Percentiles rank a stretch among this genome's conserved stretches.
phyloP scores from a whole-genome alignment of 2,113 vertebrate genomes.

The Dipodomys spectabilis region DNA sequence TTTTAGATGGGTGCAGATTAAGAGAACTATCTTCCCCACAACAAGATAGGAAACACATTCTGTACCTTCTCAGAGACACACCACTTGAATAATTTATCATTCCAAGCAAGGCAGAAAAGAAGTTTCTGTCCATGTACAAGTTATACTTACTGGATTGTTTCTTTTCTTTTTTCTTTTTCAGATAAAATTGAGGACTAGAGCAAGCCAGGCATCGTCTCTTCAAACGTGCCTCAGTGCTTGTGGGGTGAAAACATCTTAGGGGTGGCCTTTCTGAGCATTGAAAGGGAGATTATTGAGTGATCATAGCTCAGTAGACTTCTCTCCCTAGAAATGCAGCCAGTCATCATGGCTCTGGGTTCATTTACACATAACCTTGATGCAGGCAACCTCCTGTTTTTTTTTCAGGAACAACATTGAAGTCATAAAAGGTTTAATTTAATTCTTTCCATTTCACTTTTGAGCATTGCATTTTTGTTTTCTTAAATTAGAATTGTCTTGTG shows the following conservation, averaged over 20 bases:
- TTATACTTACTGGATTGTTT: too few relatives aligned
- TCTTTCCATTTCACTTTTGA: not conserved
- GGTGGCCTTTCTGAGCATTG: not conserved
- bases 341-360: not conserved
- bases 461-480: not conserved
- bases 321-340: not conserved
- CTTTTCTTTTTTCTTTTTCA: not conserved
- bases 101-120: not conserved
- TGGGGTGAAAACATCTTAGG: not conserved
- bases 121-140: not conserved
- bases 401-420: not conserved
- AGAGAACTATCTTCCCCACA: constrained; percentile 42
- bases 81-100: constrained; percentile 45
- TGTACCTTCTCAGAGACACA: not conserved
- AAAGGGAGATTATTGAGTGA: not conserved
- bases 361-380: too few relatives aligned
- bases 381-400: too few relatives aligned
- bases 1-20: constrained; percentile 55
- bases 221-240: not conserved
- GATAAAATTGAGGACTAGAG: not conserved
- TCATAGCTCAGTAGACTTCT: too few relatives aligned
- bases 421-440: not conserved
- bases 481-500: not conserved
- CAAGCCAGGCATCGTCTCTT: not conserved
- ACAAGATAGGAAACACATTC: constrained; percentile 26